Evolutionary conservation across 2,888 invertebrate genomes (phyloP).

Genomic region (Synergus umbraculus): DNA sequence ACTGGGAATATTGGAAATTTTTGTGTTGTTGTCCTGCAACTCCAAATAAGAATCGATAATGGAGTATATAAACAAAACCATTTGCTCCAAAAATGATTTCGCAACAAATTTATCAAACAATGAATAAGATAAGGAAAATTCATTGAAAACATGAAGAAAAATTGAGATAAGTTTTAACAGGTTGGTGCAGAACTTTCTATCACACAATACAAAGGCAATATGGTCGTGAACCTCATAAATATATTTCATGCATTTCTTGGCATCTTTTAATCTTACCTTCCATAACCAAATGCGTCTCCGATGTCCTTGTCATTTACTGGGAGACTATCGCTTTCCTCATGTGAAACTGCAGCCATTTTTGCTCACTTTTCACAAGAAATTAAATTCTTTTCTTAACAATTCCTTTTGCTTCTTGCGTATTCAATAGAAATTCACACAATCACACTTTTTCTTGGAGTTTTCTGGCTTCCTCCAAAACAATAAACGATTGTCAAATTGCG

Average conservation of each 20-base stretch:
- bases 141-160: neutral
- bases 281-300: constrained; percentile 73
- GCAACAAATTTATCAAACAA: neutral
- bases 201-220: constrained; percentile 42
- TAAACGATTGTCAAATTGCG: neutral
- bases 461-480: constrained; percentile 1
- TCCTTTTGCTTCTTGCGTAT: neutral
- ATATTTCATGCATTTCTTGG: constrained; percentile 20
- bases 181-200: constrained; percentile 28
- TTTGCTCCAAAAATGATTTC: neutral
- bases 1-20: neutral
- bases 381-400: neutral
- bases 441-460: neutral
- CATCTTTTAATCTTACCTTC: constrained; percentile 62
- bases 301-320: constrained; percentile 58
- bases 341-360: constrained; percentile 23
- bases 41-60: constrained; percentile 21
- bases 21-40: neutral
- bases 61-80: neutral
- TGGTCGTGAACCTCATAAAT: constrained; percentile 41
- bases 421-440: neutral
- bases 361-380: neutral
- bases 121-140: neutral
- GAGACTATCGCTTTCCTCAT: constrained; percentile 46
- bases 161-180: constrained; percentile 39